Conservation (phyloP, 1,140 invertebrate species). For the Goniozus legneri region DNA sequence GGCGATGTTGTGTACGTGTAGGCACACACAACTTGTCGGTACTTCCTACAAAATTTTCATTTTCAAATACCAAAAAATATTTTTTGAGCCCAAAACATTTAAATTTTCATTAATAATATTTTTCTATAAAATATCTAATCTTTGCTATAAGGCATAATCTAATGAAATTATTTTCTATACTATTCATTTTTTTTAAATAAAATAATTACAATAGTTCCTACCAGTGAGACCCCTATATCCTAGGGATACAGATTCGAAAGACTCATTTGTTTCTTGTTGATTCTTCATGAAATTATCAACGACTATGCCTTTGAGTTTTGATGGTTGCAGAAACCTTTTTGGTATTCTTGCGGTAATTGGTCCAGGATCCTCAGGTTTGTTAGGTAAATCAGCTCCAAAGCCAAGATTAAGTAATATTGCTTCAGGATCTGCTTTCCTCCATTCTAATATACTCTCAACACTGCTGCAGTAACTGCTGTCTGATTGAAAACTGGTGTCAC, state of each 20-base stretch:
- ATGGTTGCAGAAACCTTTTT: constrained; percentile 62
- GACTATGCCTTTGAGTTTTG: constrained; percentile 60
- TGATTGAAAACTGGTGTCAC: constrained; percentile 65
- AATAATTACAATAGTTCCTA: constrained; percentile 33
- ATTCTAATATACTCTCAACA: constrained; percentile 70
- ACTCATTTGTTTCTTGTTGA: constrained; percentile 58
- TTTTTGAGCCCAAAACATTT: not conserved
- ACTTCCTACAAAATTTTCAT: constrained; percentile 48
- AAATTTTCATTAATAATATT: not conserved
- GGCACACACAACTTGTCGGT: constrained; percentile 44
- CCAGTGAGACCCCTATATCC: constrained; percentile 64
- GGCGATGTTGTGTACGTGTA: constrained; percentile 37
- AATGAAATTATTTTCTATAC: not conserved
- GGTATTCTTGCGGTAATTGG: constrained; percentile 67
- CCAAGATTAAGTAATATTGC: constrained; percentile 68
- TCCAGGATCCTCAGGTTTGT: constrained; percentile 46
- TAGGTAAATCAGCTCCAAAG: constrained; percentile 52
- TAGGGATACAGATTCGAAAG: constrained; percentile 61
- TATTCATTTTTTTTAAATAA: not conserved
- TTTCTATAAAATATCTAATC: not conserved
- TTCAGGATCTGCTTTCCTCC: constrained; percentile 71
- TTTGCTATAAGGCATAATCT: not conserved
- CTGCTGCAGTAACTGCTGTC: constrained; percentile 72
- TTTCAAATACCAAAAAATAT: constrained; percentile 7
- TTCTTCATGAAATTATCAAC: constrained; percentile 60